Evolutionary conservation across 2,797 vertebrate species (phyloP).

Genomic region (Erithacus rubecula): DNA sequence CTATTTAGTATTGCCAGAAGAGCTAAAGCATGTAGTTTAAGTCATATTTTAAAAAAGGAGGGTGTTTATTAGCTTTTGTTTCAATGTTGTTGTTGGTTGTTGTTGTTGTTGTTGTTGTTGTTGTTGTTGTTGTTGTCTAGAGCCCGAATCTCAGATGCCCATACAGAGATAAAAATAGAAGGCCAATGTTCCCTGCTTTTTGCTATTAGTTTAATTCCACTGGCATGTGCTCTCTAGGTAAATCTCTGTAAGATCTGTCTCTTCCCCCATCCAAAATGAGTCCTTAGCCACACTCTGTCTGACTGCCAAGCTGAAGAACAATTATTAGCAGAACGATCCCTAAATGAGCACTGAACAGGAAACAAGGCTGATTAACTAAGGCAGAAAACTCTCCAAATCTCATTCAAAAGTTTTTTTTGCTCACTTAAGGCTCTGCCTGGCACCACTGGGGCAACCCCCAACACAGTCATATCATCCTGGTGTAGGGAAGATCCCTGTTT

Average conservation of each 20-base stretch:
- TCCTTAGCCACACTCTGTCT: neutral
- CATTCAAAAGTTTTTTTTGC: neutral
- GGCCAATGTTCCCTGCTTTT: neutral
- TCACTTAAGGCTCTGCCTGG: neutral
- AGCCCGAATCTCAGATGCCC: rapidly evolving
- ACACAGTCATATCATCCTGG: neutral
- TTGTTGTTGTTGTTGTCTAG: neutral
- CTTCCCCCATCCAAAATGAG: neutral
- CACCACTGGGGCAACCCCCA: neutral
- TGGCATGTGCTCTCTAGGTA: neutral
- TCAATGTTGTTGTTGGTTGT: neutral
- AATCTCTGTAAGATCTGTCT: neutral
- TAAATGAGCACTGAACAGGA: neutral
- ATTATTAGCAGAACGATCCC: neutral
- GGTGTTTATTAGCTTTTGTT: neutral
- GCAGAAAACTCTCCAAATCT: neutral
- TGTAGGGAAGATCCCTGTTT: neutral
- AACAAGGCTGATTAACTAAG: neutral
- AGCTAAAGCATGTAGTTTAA: neutral
- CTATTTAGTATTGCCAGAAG: neutral
- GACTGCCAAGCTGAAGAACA: neutral
- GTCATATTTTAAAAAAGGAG: neutral
- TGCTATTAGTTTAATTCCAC: neutral
- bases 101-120: too few species aligned
- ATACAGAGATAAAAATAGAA: neutral